A percentile compares a stretch with the other conserved stretches of the same genome.
These are phyloP conservation scores for Eclectus roratus DNA, from an alignment of 2,113 vertebrate genomes.

Conservation along the genomic window DNA sequence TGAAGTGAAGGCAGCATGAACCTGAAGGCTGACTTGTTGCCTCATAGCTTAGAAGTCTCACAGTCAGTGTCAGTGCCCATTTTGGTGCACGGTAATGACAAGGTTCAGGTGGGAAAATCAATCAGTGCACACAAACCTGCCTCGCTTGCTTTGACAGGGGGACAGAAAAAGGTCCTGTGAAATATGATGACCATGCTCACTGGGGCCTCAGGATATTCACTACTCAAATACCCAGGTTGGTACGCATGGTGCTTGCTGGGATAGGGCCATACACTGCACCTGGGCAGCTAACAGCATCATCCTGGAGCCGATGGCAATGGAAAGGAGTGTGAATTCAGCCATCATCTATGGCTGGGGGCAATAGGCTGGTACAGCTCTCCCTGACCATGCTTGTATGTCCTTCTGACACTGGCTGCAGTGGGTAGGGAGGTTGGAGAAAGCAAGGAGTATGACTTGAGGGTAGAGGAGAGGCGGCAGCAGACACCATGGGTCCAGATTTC, in stretches of 20 bases:
- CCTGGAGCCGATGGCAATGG: accelerated
- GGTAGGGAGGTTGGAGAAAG: neutral
- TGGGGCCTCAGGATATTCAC: accelerated
- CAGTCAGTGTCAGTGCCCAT: neutral
- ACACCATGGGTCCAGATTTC: neutral
- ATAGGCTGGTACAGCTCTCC: neutral
- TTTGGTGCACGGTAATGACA: neutral
- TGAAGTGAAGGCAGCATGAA: neutral
- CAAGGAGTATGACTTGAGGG: neutral
- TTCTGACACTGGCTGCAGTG: neutral
- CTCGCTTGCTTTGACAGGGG: neutral
- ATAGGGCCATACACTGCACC: accelerated
- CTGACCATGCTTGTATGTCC: neutral
- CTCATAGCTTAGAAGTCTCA: neutral
- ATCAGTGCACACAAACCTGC: neutral
- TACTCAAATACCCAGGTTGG: neutral
- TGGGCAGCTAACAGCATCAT: neutral
- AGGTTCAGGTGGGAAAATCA: neutral
- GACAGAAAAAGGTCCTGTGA: neutral
- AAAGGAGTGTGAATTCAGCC: neutral
- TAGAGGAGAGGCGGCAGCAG: neutral
- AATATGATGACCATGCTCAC: neutral
- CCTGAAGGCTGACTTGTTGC: neutral
- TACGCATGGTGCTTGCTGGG: accelerated
- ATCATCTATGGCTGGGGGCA: neutral